phyloP scores from a whole-genome alignment of 2,888 invertebrate genomes.

The Neoaliturus tenellus region DNA sequence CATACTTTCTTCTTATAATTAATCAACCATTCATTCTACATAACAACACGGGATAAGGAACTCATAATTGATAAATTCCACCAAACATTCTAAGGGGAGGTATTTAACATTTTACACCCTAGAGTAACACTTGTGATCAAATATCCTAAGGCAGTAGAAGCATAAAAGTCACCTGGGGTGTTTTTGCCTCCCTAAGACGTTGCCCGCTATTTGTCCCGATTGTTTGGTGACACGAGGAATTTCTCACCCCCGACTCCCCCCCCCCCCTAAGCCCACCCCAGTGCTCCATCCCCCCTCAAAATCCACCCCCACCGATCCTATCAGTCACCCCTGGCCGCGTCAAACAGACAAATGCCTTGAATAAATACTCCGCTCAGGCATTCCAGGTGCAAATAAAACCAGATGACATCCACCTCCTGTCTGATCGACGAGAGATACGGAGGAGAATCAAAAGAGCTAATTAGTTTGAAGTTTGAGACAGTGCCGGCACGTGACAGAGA shows the following conservation, averaged over 20 bases:
- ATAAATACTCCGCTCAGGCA: not conserved
- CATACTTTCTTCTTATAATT: no score
- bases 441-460: not conserved
- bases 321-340: not conserved
- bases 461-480: not conserved
- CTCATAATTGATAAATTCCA: no score
- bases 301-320: not conserved
- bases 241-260: not conserved
- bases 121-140: no score
- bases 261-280: not conserved
- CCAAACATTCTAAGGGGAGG: no score
- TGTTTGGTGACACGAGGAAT: constrained; percentile 34
- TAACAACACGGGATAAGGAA: no score
- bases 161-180: not conserved
- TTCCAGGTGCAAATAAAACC: constrained; percentile 20
- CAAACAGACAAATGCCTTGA: constrained; percentile 11
- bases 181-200: not conserved
- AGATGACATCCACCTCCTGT: not conserved
- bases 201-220: constrained; percentile 25
- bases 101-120: no score
- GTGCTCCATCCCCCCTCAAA: not conserved
- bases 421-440: not conserved
- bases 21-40: no score
- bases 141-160: not conserved
- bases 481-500: no score